Percentiles rank a stretch among this genome's conserved stretches.
phyloP scores from a whole-genome alignment of 2,888 invertebrate species.

The Thymelicus sylvestris region DNA sequence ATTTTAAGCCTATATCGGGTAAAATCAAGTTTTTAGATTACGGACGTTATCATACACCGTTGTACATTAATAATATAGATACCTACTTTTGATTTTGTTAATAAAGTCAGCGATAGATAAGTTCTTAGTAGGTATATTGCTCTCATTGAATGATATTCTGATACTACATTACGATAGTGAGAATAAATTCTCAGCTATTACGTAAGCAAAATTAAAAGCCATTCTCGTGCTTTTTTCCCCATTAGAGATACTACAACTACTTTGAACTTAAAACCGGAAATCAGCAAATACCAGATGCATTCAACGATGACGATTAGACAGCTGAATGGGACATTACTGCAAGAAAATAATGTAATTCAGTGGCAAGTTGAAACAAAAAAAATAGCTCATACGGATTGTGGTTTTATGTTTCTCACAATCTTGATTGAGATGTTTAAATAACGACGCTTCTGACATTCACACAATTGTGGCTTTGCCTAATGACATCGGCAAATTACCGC shows the following conservation, averaged over 20 bases:
- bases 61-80: too few species aligned
- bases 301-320: conserved; percentile 26
- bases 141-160: too few species aligned
- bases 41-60: too few species aligned
- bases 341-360: conserved; percentile 29
- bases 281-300: conserved; percentile 15
- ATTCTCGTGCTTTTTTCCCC: not conserved
- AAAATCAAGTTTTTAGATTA: too few species aligned
- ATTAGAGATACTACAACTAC: not conserved
- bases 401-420: conserved; percentile 36
- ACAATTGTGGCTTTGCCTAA: conserved; percentile 34
- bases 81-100: too few species aligned
- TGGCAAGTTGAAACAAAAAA: conserved; percentile 4
- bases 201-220: not conserved
- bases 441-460: conserved; percentile 25
- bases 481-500: conserved; percentile 31
- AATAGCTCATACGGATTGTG: conserved; percentile 26
- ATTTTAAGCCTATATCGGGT: too few species aligned
- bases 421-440: conserved; percentile 30
- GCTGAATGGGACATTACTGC: conserved; percentile 20
- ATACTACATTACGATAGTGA: too few species aligned
- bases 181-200: not conserved
- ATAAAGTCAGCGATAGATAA: too few species aligned
- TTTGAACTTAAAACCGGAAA: conserved; percentile 19
- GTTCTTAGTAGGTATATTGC: too few species aligned